Evolutionary conservation across 2,888 invertebrate genomes (phyloP).

Genomic region (Ennomos erosarius): DNA sequence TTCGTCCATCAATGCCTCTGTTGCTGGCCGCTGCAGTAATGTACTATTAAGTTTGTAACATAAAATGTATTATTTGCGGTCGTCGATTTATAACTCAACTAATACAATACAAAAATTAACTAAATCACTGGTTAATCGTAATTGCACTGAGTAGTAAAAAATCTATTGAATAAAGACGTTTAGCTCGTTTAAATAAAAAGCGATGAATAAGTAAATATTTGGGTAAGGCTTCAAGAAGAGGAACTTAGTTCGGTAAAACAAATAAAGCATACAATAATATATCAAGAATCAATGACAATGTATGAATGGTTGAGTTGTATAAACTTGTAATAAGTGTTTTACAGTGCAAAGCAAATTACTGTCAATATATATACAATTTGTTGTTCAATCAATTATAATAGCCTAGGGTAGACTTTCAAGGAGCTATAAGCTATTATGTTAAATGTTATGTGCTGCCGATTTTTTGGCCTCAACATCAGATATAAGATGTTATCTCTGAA

Average conservation of each 20-base stretch:
- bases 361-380: conserved; percentile 2
- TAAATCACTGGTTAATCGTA: conserved; percentile 1
- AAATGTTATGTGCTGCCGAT: not conserved
- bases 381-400: conserved; percentile 12
- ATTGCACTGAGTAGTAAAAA: not conserved
- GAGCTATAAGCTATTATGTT: conserved; percentile 9
- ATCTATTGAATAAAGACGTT: not conserved
- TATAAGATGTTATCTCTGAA: not conserved
- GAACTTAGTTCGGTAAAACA: conserved; percentile 11
- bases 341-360: conserved; percentile 1
- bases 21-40: too few species aligned
- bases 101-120: not conserved
- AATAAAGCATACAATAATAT: conserved; percentile 7
- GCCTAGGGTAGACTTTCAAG: not conserved
- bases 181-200: not conserved
- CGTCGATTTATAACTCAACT: too few species aligned
- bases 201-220: not conserved
- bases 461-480: not conserved
- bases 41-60: too few species aligned
- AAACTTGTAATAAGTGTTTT: conserved; percentile 7
- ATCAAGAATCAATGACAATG: conserved; percentile 1
- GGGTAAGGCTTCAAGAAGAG: not conserved
- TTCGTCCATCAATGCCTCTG: too few species aligned
- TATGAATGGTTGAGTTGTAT: conserved; percentile 14
- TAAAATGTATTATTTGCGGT: too few species aligned